phyloP scores from a whole-genome alignment of 92 coral and sea anemone genomes.

The Ricordea florida region DNA sequence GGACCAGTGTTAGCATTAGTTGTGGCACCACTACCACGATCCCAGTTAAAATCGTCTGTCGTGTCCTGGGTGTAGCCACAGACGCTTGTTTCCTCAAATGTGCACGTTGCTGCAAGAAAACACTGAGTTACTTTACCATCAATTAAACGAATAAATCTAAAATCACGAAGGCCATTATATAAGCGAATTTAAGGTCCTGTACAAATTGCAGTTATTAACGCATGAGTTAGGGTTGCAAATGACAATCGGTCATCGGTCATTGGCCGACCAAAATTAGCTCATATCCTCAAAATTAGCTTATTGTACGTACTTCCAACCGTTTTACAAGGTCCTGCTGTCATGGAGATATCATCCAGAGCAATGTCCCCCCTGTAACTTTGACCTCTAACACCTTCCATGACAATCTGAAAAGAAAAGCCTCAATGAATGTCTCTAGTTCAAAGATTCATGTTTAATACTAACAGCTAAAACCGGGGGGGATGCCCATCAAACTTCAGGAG shows the following conservation, averaged over 20 bases:
- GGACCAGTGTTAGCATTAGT: conserved; percentile 84
- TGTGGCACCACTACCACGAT: conserved; percentile 86
- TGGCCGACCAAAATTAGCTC: no score
- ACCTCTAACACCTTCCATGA: conserved; percentile 76
- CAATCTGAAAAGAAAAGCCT: conserved; percentile 60
- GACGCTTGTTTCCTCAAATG: conserved; percentile 82
- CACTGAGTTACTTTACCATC: no score
- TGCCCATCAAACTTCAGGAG: no score
- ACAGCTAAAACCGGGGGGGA: no score
- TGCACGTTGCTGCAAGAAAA: conserved; percentile 76
- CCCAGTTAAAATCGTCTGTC: conserved; percentile 85
- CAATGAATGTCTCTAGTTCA: background rate
- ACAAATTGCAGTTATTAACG: no score
- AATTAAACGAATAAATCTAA: no score
- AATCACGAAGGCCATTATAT: no score
- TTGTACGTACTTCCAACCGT: conserved; percentile 70
- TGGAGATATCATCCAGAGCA: conserved; percentile 86
- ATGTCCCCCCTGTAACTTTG: conserved; percentile 82
- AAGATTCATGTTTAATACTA: no score
- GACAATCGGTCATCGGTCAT: no score
- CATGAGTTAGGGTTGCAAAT: no score
- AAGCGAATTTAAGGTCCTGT: no score
- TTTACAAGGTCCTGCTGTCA: conserved; percentile 76
- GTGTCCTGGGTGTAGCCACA: conserved; percentile 87
- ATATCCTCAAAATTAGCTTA: no score